Conservation (phyloP, 2,888 invertebrate genomes). For the Pollenia griseotomentosa region DNA sequence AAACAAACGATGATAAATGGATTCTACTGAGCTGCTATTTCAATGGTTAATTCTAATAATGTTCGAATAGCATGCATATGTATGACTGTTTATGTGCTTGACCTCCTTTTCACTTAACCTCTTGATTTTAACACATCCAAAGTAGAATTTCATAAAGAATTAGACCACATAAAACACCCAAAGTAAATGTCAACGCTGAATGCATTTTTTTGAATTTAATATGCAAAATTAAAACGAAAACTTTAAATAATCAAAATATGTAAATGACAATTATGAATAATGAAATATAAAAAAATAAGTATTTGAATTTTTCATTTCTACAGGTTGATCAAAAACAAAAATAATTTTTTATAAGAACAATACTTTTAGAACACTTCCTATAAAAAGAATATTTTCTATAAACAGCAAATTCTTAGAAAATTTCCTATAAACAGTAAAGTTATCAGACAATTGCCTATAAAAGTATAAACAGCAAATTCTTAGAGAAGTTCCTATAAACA, state of each 20-base stretch:
- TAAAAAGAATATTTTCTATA: no score
- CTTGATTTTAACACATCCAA: conserved; percentile 11
- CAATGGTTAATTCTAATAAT: no score
- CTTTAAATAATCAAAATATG: background rate
- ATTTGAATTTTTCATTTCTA: background rate
- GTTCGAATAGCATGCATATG: no score
- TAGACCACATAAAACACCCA: conserved; percentile 35
- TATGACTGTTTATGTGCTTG: background rate
- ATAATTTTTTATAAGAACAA: background rate
- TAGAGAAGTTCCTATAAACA: no score
- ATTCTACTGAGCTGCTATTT: no score
- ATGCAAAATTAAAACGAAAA: background rate
- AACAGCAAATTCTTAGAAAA: no score
- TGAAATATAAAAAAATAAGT: background rate
- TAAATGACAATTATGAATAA: conserved; percentile 12
- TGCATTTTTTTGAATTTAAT: conserved; percentile 10
- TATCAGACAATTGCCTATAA: no score
- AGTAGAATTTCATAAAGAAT: conserved; percentile 11
- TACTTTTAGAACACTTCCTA: no score
- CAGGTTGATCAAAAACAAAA: background rate
- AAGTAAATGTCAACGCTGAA: background rate
- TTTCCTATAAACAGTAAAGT: no score
- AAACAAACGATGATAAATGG: no score
- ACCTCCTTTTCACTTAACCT: background rate
- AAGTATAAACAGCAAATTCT: no score